These are phyloP conservation scores for Thymelicus sylvestris DNA, from an alignment of 2,888 invertebrate genomes.

Conservation along the genomic window DNA sequence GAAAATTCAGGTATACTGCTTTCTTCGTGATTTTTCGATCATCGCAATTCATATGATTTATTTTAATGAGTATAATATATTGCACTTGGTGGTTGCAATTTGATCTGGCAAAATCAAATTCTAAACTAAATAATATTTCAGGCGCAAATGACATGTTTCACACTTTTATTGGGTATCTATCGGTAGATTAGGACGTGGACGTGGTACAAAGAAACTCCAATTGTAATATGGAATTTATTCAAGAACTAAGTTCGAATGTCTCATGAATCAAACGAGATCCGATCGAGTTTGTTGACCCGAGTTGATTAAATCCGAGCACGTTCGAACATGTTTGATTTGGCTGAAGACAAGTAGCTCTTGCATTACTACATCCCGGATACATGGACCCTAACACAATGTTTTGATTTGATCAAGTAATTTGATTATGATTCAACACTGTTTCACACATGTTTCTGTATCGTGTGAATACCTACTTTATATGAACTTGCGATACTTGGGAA, in stretches of 20 bases:
- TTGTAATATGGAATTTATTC: slow-evolving; percentile 7
- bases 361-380: slow-evolving; percentile 44
- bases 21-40: too few species aligned
- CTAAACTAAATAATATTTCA: not conserved
- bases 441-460: too few species aligned
- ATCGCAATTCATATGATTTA: too few species aligned
- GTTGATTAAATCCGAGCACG: slow-evolving; percentile 21
- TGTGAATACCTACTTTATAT: too few species aligned
- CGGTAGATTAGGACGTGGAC: not conserved
- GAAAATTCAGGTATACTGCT: too few species aligned
- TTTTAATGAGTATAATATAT: too few species aligned
- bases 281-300: slow-evolving; percentile 4
- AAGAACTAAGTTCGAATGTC: not conserved
- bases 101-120: too few species aligned
- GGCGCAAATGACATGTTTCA: not conserved
- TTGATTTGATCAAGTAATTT: slow-evolving; percentile 30
- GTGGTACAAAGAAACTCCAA: not conserved
- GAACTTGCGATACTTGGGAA: too few species aligned
- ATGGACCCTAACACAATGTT: slow-evolving; percentile 37
- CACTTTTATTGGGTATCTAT: not conserved
- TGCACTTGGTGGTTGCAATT: too few species aligned
- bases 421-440: not conserved
- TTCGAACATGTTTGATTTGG: slow-evolving; percentile 20
- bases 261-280: slow-evolving; percentile 8
- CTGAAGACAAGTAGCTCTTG: slow-evolving; percentile 23